Conservation (phyloP, 1,140 invertebrate genomes). For the Drosophila repletoides region DNA sequence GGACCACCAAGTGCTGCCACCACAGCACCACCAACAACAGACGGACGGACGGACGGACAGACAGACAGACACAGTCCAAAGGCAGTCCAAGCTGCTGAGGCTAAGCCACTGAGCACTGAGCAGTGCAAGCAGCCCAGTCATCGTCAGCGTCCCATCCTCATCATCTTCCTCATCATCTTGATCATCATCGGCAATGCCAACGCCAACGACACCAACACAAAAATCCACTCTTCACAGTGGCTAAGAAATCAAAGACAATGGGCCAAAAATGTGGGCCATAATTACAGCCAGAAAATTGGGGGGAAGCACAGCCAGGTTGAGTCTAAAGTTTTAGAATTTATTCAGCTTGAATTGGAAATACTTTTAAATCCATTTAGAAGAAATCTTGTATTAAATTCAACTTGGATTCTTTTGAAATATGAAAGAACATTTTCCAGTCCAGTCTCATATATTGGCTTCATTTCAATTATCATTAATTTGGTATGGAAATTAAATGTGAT, state of each 20-base stretch:
- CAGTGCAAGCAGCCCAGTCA: slow-evolving; percentile 64
- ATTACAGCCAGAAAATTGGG: too few species aligned
- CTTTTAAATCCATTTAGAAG: too few species aligned
- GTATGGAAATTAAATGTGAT: too few species aligned
- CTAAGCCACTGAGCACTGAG: slow-evolving; percentile 58
- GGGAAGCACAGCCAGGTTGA: too few species aligned
- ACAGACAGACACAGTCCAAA: slow-evolving; percentile 3
- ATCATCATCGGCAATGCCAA: slow-evolving; percentile 1
- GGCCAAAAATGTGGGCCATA: too few species aligned
- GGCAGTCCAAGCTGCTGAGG: slow-evolving; percentile 36
- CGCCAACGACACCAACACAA: slow-evolving; percentile 32
- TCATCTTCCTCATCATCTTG: slow-evolving; percentile 4
- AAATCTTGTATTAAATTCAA: too few species aligned
- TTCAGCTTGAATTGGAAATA: too few species aligned
- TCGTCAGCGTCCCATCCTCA: slow-evolving; percentile 41
- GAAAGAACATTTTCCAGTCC: too few species aligned
- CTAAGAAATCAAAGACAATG: neutral
- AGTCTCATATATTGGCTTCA: too few species aligned
- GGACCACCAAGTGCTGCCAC: slow-evolving; percentile 70
- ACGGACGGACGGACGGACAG: slow-evolving; percentile 10
- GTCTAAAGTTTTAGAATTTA: too few species aligned
- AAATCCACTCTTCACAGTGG: slow-evolving; percentile 27
- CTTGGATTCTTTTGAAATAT: too few species aligned
- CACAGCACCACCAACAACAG: slow-evolving; percentile 26
- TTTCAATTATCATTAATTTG: too few species aligned